Conservation (phyloP, 2,888 invertebrate species). For the Mesopsocus fuscifrons region DNA sequence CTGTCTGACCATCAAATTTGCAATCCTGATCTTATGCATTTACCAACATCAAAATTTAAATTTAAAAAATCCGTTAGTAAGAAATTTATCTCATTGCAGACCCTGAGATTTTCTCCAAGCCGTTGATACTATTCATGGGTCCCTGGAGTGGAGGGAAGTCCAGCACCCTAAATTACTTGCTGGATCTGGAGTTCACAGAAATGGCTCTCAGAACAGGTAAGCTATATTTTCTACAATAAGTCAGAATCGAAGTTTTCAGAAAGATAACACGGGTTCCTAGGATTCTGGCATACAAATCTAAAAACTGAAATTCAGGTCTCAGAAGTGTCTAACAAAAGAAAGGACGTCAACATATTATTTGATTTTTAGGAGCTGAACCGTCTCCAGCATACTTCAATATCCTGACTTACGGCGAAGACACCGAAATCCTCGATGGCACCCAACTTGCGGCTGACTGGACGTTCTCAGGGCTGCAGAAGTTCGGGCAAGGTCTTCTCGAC, state of each 20-base stretch:
- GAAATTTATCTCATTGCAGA: too few species aligned
- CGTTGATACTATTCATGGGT: constrained; percentile 82
- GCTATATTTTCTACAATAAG: constrained; percentile 5
- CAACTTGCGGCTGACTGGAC: constrained; percentile 91
- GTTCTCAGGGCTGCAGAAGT: constrained; percentile 84
- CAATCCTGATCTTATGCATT: too few species aligned
- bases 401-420: constrained; percentile 69
- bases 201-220: constrained; percentile 73
- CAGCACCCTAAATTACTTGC: constrained; percentile 78
- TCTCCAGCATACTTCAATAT: constrained; percentile 87
- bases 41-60: too few species aligned
- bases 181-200: constrained; percentile 67
- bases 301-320: too few species aligned
- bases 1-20: too few species aligned
- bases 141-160: constrained; percentile 96
- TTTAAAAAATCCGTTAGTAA: too few species aligned
- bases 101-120: constrained; percentile 88
- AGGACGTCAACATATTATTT: too few species aligned
- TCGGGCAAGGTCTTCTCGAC: constrained; percentile 83
- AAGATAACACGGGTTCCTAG: too few species aligned
- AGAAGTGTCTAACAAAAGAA: too few species aligned
- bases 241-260: too few species aligned
- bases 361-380: constrained; percentile 70
- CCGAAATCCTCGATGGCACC: constrained; percentile 74
- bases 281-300: too few species aligned